These are phyloP conservation scores for Magallana ariakensis DNA, from an alignment of 1,140 invertebrate genomes.

Conservation along the genomic window DNA sequence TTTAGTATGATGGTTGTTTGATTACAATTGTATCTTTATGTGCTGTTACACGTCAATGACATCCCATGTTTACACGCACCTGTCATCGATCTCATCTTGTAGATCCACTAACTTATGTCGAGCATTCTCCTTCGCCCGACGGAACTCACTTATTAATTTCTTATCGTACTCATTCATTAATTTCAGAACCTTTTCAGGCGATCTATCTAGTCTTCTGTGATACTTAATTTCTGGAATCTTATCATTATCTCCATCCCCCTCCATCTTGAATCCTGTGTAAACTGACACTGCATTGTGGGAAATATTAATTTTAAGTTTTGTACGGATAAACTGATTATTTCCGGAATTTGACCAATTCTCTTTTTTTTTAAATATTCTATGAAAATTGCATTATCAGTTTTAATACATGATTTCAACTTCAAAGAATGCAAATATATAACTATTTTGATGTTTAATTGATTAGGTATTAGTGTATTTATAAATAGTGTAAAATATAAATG, in stretches of 20 bases:
- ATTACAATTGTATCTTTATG: too few species aligned
- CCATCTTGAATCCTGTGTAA: constrained; percentile 56
- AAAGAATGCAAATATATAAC: too few species aligned
- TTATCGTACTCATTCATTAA: constrained; percentile 38
- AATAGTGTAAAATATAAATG: too few species aligned
- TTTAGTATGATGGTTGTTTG: too few species aligned
- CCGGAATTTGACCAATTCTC: not conserved
- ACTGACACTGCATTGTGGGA: constrained; percentile 48
- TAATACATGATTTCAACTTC: too few species aligned
- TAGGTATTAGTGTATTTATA: too few species aligned
- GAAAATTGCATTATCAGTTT: too few species aligned
- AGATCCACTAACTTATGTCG: constrained; percentile 44
- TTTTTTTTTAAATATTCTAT: too few species aligned
- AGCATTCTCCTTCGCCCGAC: constrained; percentile 46
- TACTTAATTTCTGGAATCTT: constrained; percentile 44
- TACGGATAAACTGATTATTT: not conserved
- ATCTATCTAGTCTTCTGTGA: constrained; percentile 52
- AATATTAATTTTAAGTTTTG: not conserved
- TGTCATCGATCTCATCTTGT: constrained; percentile 57
- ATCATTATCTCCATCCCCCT: constrained; percentile 33
- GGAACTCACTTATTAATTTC: constrained; percentile 48
- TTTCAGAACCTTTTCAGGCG: constrained; percentile 50
- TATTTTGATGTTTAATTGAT: too few species aligned
- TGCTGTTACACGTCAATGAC: too few species aligned
- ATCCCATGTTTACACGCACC: not conserved